Conservation (phyloP, 1,140 invertebrate genomes). For the Leucophenga varia region DNA sequence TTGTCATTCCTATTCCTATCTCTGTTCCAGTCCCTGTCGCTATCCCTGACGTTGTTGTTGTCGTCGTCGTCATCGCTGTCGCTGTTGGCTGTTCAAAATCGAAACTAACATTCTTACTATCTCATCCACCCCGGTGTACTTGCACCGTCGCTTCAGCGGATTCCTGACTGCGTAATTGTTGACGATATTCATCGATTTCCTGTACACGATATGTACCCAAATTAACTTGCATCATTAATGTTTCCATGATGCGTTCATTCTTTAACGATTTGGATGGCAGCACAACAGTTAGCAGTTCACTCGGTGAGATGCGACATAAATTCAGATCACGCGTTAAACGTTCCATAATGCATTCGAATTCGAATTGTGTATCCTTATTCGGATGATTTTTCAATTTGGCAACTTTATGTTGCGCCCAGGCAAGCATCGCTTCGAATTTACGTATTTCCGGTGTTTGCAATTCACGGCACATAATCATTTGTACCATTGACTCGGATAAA, state of each 20-base stretch:
- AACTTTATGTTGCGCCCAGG: constrained; percentile 84
- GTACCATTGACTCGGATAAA: constrained; percentile 91
- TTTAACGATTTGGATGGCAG: constrained; percentile 90
- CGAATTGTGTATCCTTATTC: constrained; percentile 81
- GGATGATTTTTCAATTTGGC: constrained; percentile 66
- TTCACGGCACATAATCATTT: constrained; percentile 89
- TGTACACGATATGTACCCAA: constrained; percentile 90
- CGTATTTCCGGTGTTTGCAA: constrained; percentile 85
- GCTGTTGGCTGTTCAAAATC: constrained; percentile 45
- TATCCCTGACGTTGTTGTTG: constrained; percentile 12
- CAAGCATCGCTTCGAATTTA: constrained; percentile 92
- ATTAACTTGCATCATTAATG: constrained; percentile 90
- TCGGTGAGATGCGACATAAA: constrained; percentile 86
- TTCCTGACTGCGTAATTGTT: constrained; percentile 83
- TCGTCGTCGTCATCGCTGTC: constrained; percentile 10
- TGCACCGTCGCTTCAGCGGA: constrained; percentile 68
- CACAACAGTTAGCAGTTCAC: constrained; percentile 90
- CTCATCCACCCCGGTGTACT: constrained; percentile 56
- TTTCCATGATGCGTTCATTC: constrained; percentile 89
- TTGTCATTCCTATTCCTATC: constrained; percentile 1
- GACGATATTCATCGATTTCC: constrained; percentile 84
- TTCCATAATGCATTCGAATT: constrained; percentile 92
- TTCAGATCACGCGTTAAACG: constrained; percentile 85
- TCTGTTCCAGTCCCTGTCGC: constrained; percentile 6
- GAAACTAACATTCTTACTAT: constrained; percentile 57